Evolutionary conservation across 1,140 invertebrate genomes (phyloP), one percentile per base, ranked within the genome.

Genomic region (Cyrtorhinus lividipennis): DNA sequence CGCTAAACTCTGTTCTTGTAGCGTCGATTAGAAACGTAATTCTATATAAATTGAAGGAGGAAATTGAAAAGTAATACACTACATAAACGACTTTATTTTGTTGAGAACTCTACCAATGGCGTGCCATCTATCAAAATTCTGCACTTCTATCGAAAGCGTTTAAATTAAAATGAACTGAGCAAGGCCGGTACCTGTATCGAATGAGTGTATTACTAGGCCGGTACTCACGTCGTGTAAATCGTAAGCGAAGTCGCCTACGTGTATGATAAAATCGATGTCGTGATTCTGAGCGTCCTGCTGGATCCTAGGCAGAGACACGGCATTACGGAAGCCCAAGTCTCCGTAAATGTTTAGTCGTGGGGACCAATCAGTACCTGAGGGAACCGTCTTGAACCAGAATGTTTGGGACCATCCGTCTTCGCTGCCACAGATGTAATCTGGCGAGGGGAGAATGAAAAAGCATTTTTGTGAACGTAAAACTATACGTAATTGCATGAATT

Each of bases 221-320:
- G n/a, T n/a, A 69, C 76, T 76, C 76, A 83, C 82, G 1, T 81
- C 78, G 74, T 92, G 76, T 87, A 98, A 89, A 73, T 98, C 89
- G 76, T 97, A 98, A 0, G 93, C 94, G 79, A 97, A 90, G 79
- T 95, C 92, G 0, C 92, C 93, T 64, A 94, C 88, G 77, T 97
- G 94, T 56, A 96, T 77, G 62, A 92, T 84, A 64, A 87, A 81
- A 77, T 96, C 90, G 73, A 91, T 94, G 67, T 82, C 73, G n/a
- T 81, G 86, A 26, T 78, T 75, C 69, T 91, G 81, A 0, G 85
- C 81, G 69, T 96, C 92, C 66, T 86, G 75, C 72, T 92, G 88
- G 30, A 97, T 73, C 56, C 85, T 76, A 0, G 81, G 78, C 27
- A 95, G 75, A 22, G 90, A 90, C 71, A 84, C 77, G 18, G 88